Evolutionary conservation across 2,113 vertebrate species (phyloP).

Genomic region (Aepyceros melampus): DNA sequence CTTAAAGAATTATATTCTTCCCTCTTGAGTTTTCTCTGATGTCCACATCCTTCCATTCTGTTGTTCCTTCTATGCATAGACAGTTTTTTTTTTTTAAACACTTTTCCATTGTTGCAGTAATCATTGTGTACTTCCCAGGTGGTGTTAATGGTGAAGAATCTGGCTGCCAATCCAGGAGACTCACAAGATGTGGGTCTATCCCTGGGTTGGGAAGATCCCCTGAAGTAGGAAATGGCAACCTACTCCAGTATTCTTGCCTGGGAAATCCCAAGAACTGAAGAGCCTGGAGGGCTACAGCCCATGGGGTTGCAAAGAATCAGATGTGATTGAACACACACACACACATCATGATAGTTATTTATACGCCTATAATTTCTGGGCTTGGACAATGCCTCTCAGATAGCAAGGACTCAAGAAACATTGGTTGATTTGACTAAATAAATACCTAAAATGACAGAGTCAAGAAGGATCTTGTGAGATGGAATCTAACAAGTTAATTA

Average conservation of each 20-base stretch:
- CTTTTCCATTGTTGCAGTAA: background rate
- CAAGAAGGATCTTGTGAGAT: background rate
- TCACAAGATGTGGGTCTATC: background rate
- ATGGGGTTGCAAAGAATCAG: background rate
- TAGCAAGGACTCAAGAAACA: background rate
- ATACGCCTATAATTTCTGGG: background rate
- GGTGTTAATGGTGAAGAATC: background rate
- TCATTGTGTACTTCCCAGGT: background rate
- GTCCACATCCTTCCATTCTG: background rate
- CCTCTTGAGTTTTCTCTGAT: background rate
- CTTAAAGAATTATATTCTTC: background rate
- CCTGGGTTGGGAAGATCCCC: background rate
- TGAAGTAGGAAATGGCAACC: background rate
- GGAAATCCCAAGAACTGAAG: background rate
- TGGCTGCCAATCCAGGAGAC: background rate
- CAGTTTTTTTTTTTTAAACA: background rate
- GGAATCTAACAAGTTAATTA: background rate
- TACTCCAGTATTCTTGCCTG: background rate
- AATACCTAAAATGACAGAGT: background rate
- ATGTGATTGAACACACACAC: background rate
- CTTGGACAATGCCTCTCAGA: background rate
- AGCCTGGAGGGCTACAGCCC: background rate
- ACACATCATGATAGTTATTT: background rate
- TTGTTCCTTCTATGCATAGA: background rate
- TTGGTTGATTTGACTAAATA: constrained; percentile 13